phyloP scores from a whole-genome alignment of 1,140 invertebrate genomes.

The Tetramorium parvispinum region DNA sequence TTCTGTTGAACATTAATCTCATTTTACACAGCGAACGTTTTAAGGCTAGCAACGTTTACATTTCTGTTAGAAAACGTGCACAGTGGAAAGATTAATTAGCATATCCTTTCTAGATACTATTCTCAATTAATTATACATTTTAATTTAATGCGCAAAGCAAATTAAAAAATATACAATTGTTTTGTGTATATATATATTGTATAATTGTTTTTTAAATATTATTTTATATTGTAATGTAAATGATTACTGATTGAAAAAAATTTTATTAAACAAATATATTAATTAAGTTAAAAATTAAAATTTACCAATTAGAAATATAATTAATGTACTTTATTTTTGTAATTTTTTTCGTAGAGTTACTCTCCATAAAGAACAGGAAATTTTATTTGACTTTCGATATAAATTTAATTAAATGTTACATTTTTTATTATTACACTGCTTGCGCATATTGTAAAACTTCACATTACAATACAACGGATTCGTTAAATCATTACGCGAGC shows the following conservation, averaged over 20 bases:
- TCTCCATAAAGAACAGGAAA: neutral
- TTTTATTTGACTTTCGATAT: neutral
- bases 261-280: neutral
- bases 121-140: slow-evolving; percentile 12
- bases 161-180: neutral
- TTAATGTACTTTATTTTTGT: neutral
- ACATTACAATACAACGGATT: neutral
- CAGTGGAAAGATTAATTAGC: neutral
- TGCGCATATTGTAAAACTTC: neutral
- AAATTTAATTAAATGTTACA: neutral
- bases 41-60: neutral
- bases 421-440: neutral
- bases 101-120: neutral
- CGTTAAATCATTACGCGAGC: neutral
- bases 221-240: neutral
- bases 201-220: neutral
- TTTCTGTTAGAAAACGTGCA: neutral
- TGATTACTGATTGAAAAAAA: neutral
- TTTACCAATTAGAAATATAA: neutral
- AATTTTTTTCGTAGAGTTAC: neutral
- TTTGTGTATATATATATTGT: neutral
- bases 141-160: neutral
- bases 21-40: slow-evolving; percentile 9
- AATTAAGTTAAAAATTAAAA: neutral
- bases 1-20: slow-evolving; percentile 23